These are phyloP conservation scores for Triplophysa yarkandensis DNA, from an alignment of 2,797 vertebrate genomes.

Conservation along the genomic window DNA sequence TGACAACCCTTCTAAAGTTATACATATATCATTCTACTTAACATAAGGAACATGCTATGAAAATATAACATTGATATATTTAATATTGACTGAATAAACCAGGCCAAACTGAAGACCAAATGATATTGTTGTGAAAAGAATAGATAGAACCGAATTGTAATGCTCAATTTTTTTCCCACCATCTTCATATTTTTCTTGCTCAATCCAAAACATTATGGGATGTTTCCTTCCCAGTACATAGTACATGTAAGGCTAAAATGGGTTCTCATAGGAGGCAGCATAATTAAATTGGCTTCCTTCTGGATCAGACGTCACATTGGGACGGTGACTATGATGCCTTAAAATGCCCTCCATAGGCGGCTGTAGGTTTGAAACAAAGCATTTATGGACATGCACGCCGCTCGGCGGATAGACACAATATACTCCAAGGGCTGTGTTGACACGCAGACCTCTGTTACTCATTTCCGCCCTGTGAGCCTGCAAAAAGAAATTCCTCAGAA, in stretches of 20 bases:
- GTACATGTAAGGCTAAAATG: background rate
- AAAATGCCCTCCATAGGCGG: background rate
- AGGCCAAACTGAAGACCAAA: too few relatives aligned
- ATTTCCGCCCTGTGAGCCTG: conserved; percentile 40
- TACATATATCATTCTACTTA: too few relatives aligned
- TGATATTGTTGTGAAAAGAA: too few relatives aligned
- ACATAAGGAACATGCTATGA: too few relatives aligned
- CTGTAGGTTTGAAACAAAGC: conserved; percentile 10
- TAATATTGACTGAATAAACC: too few relatives aligned
- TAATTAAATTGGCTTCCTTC: background rate
- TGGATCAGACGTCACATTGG: background rate
- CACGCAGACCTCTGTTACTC: conserved; percentile 51
- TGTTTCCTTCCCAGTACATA: background rate
- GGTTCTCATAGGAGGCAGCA: background rate
- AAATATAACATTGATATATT: too few relatives aligned
- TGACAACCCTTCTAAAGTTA: too few relatives aligned
- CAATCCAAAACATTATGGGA: background rate
- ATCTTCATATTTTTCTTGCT: background rate
- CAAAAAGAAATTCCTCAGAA: conserved; percentile 49
- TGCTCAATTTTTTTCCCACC: too few relatives aligned
- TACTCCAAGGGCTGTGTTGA: conserved; percentile 49
- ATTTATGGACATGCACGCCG: conserved; percentile 14
- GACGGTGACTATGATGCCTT: background rate
- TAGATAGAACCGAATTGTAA: too few relatives aligned
- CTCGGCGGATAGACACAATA: conserved; percentile 21